Percentiles rank a stretch among this genome's conserved stretches.
These are phyloP conservation scores for Onchidella celtica DNA, from an alignment of 2,888 invertebrate species.

Conservation along the genomic window DNA sequence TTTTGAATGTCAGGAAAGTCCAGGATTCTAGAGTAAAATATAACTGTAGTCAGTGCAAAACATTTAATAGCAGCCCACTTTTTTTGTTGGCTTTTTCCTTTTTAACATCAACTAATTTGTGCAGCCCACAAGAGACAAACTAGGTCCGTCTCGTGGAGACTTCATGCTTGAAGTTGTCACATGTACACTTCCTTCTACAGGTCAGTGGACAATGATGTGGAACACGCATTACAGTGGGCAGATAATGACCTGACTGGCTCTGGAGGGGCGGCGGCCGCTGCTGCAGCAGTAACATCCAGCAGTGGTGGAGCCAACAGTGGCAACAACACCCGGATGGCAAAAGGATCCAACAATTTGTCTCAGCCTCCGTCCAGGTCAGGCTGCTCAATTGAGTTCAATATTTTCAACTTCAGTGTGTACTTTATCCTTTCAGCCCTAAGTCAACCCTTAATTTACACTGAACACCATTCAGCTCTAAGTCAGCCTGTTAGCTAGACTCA, in stretches of 20 bases:
- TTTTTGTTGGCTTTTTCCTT: background rate
- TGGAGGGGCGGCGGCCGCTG: background rate
- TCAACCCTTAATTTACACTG: too few relatives aligned
- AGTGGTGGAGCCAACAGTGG: background rate
- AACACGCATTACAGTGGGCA: slow-evolving; percentile 77
- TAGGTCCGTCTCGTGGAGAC: background rate
- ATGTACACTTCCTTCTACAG: slow-evolving; percentile 55
- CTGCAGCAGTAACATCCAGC: background rate
- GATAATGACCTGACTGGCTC: slow-evolving; percentile 58
- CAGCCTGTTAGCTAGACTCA: too few relatives aligned
- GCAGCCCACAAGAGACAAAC: background rate
- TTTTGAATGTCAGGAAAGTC: too few relatives aligned
- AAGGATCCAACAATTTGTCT: slow-evolving; percentile 54
- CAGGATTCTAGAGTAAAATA: too few relatives aligned
- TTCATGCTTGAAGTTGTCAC: too few relatives aligned
- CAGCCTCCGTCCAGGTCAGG: slow-evolving; percentile 48
- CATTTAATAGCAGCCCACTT: background rate
- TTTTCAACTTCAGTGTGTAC: too few relatives aligned
- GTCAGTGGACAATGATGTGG: slow-evolving; percentile 87
- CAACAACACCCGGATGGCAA: background rate
- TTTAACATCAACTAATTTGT: background rate
- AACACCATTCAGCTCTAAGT: too few relatives aligned
- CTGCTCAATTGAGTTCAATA: too few relatives aligned
- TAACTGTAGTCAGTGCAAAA: too few relatives aligned
- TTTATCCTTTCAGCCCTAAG: too few relatives aligned